These are phyloP conservation scores for Antechinus flavipes DNA, from an alignment of 2,113 vertebrate genomes.

Conservation along the genomic window DNA sequence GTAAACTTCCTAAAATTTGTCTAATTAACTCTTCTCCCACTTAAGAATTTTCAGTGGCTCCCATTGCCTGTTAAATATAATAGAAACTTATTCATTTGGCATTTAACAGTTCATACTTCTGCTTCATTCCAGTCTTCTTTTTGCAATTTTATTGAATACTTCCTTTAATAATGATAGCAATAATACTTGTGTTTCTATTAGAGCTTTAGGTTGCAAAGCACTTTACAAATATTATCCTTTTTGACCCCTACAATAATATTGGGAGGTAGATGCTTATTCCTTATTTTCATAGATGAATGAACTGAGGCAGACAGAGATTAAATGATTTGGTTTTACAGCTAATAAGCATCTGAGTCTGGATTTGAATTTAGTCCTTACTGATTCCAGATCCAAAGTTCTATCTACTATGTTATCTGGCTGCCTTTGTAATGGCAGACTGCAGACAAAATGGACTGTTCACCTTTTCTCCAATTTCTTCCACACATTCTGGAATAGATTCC, in stretches of 20 bases:
- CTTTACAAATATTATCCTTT: not conserved
- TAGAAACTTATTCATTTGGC: not conserved
- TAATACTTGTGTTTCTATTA: not conserved
- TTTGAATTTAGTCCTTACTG: not conserved
- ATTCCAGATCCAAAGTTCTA: not conserved
- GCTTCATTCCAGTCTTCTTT: not conserved
- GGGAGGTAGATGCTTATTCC: not conserved
- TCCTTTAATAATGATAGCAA: not conserved
- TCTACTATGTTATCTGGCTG: not conserved
- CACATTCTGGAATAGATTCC: not conserved
- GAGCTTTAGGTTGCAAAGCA: not conserved
- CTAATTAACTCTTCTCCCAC: not conserved
- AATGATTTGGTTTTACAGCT: not conserved
- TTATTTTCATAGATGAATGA: not conserved
- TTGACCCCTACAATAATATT: not conserved
- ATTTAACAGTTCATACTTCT: not conserved
- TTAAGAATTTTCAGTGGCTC: not conserved
- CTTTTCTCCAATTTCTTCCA: not conserved
- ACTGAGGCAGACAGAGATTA: not conserved
- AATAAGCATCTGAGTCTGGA: not conserved
- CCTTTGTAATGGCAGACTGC: not conserved
- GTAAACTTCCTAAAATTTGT: not conserved
- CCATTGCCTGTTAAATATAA: not conserved
- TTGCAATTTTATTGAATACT: not conserved
- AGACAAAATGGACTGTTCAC: not conserved